Conservation (phyloP, 2,888 invertebrate genomes). For the Macaria notata region DNA sequence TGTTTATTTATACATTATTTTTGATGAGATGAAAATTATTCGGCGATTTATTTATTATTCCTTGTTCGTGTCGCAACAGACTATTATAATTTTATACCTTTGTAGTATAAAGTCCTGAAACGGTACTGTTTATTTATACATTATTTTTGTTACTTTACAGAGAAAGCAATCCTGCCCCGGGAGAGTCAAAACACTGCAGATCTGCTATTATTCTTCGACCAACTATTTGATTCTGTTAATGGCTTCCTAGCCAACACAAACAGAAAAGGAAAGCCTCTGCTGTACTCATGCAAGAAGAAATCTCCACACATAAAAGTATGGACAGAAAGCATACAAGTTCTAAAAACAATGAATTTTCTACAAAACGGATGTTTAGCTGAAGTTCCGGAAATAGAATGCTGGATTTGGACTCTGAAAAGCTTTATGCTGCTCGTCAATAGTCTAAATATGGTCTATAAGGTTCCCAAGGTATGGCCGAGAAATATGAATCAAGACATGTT, state of each 20-base stretch:
- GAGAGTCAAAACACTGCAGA: constrained; percentile 1
- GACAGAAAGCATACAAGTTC: not conserved
- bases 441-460: not conserved
- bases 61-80: no score
- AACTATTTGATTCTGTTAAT: constrained; percentile 5
- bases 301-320: not conserved
- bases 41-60: no score
- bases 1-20: no score
- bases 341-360: constrained; percentile 1
- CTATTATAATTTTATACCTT: no score
- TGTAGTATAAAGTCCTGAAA: no score
- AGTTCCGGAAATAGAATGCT: not conserved
- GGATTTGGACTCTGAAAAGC: constrained; percentile 1
- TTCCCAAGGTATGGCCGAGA: not conserved
- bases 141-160: not conserved
- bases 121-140: no score
- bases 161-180: constrained; percentile 1
- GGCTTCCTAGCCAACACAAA: not conserved
- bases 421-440: not conserved
- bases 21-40: no score
- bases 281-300: not conserved
- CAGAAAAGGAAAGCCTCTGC: not conserved
- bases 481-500: constrained; percentile 3
- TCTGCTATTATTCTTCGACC: constrained; percentile 2
- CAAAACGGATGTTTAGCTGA: not conserved